Evolutionary conservation across 2,888 invertebrate genomes (phyloP).

Genomic region (Sinotaia quadrata): DNA sequence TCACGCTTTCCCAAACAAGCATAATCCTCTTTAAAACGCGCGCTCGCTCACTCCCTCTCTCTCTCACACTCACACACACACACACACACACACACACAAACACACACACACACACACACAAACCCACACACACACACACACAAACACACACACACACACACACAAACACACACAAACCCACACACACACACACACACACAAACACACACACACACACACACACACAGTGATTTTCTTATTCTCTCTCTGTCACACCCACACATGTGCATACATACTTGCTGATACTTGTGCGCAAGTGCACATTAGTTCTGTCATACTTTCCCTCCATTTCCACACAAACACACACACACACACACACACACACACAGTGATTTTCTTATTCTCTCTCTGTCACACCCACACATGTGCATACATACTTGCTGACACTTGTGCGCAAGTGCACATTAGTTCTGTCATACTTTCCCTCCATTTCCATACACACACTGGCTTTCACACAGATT

Average conservation of each 20-base stretch:
- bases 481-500: constrained; percentile 20
- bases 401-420: neutral
- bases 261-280: neutral
- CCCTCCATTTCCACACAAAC: neutral
- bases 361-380: constrained; percentile 4
- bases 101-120: no score
- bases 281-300: neutral
- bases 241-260: neutral
- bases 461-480: neutral
- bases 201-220: no score
- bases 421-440: neutral
- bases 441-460: neutral
- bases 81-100: no score
- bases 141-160: no score
- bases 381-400: neutral
- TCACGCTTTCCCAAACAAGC: neutral
- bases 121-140: no score
- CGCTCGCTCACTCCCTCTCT: neutral
- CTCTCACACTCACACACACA: neutral
- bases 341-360: constrained; percentile 8
- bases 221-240: neutral
- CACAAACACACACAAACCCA: no score
- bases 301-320: neutral
- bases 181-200: no score
- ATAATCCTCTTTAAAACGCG: no score